Evolutionary conservation across 92 coral and sea anemone genomes (phyloP), one percentile per base, ranked within the genome.

Genomic region (Phenganax stokvisi): DNA sequence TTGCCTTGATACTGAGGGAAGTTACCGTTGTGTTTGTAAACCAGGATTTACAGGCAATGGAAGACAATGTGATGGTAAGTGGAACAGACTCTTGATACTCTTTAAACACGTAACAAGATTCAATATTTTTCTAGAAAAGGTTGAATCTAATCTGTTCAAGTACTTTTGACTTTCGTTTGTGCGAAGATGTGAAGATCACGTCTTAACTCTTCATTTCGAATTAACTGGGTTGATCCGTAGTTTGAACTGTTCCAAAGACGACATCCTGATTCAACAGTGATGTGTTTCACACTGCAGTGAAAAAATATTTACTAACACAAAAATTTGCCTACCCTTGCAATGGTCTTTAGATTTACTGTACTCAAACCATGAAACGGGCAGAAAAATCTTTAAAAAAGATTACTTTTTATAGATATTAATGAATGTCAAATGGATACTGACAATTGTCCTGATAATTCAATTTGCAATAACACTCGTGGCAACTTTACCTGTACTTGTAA

Each of bases 361-460:
- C 65, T 12, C 15, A 13, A 13, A 13, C 15, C 2, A 20, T 13
- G 3, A 4, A 65, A 17, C 71, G 25, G 10, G 3, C 27, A 17
- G 10, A 65, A 11, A 20, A 65, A 17, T 17, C 15, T 44, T 11
- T 17, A 30, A 9, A 30, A 69, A 10, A 6, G 13, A 30, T 69
- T 8, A 30, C 12, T 29, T 13, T 55, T 75, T 70, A 47, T 62
- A 93, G 98, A 93, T 85, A 61, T 88, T 9, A 76, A 93, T 84
- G 98, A 93, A 72, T 93, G 98, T 80, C 55, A 61, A 58, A 80
- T 85, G 67, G 84, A 77, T 63, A 83, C 90, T 8, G 89, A 79
- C 69, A 76, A 57, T 51, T 93, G 97, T 84, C 97, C 93, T n/a
- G 77, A 74, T 70, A 88, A 91, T 75, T 86, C 97, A 9, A 71